Base-by-base conservation (phyloP, 2,888 invertebrate genomes). In the Pterostichus madidus region DNA sequence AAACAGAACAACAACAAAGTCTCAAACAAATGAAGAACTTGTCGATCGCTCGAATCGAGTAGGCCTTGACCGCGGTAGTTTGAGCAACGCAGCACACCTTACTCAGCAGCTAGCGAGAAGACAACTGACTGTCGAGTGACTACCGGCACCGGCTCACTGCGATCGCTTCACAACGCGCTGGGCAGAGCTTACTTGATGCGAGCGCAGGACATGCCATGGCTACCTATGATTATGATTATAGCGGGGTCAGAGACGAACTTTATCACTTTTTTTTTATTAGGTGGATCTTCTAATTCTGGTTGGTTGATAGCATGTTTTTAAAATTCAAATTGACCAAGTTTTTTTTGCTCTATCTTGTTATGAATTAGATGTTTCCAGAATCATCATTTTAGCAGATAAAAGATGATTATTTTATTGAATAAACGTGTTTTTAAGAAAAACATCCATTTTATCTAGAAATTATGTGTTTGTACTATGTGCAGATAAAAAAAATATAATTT, bases 81-180 rank as follows among this genome's bases (percentile, higher is more conserved):
- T 39, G 56, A 56, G 56, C 17, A 8, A 17, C 56, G 6, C 56
- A 17, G 17, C 17, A 17, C 68, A 71, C 68, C 68, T 71, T 71
- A 15, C 68, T 71, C 68, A 44, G 17, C 68, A 44, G 68, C 68
- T 71, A 17, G 39, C 56, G 56, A 71, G 44, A 17, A 71, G 68
- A 17, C 68, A 71, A 71, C 68, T 71, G 68, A 71, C 44, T 44
- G 68, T 71, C 68, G 68, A 56, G 17, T 32, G 68, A 71, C 68
- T 71, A 71, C 68, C 68, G 68, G 68, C 44, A 71, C 35, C 64
- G 13, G 49, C 49, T 11, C 49, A 64, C 59, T 59, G 31, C 35
- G 35, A 32, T 31, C 35, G 64, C 59, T 24, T 8, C 24, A 17
- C 59, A 7, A 11, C 31, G 24, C 59, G 17, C 24, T 11, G 59